These are phyloP conservation scores for Amazona guildingii DNA, from an alignment of 2,113 vertebrate genomes.

Conservation along the genomic window DNA sequence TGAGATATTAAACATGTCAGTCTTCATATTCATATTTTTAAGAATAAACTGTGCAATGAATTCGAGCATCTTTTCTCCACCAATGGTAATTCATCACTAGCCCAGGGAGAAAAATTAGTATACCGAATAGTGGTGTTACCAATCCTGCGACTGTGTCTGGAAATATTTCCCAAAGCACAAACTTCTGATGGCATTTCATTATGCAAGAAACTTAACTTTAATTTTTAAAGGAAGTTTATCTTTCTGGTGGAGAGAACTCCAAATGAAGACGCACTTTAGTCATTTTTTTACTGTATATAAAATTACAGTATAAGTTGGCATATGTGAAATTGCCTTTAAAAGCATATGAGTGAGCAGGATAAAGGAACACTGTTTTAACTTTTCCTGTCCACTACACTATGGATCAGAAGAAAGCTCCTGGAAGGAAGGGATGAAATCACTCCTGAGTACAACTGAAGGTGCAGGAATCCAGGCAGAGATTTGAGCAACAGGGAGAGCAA, in stretches of 20 bases:
- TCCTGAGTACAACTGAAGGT: background rate
- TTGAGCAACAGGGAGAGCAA: background rate
- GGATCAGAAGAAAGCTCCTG: background rate
- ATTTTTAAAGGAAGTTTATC: background rate
- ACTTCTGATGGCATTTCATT: background rate
- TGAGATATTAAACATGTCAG: background rate
- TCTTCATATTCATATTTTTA: background rate
- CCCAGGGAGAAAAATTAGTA: background rate
- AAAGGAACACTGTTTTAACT: background rate
- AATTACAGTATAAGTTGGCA: background rate
- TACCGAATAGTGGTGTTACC: background rate
- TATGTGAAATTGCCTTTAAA: background rate
- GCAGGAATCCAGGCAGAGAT: background rate
- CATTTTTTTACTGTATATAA: background rate
- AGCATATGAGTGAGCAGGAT: background rate
- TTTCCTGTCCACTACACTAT: background rate
- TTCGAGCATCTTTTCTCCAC: background rate
- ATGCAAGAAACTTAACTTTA: background rate
- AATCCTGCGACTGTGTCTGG: background rate
- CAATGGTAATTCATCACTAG: background rate
- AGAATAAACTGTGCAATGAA: background rate
- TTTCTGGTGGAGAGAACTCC: background rate
- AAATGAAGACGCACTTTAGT: background rate
- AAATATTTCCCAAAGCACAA: background rate
- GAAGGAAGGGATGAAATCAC: background rate